These are phyloP conservation scores for Trematomus bernacchii DNA, from an alignment of 2,797 vertebrate species.

Conservation along the genomic window DNA sequence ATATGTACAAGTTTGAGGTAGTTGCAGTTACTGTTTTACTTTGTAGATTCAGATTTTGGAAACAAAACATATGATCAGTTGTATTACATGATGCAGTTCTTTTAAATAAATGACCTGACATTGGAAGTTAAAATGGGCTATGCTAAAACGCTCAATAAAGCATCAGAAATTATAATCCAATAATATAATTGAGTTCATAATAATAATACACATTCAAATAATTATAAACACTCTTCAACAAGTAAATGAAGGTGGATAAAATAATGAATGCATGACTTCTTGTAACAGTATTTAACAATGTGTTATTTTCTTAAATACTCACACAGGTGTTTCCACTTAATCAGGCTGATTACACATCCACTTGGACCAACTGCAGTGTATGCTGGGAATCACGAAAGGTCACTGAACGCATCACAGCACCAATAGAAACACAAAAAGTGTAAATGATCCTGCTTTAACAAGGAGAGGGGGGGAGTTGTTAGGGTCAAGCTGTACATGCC, in stretches of 20 bases:
- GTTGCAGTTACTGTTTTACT: not conserved
- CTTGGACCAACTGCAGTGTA: not conserved
- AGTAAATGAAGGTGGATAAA: not conserved
- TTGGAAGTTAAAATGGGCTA: not conserved
- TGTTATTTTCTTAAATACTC: not conserved
- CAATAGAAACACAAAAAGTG: not conserved
- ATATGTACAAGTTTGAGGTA: not conserved
- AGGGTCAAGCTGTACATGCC: not conserved
- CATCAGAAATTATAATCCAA: not conserved
- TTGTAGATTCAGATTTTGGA: not conserved
- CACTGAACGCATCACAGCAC: not conserved
- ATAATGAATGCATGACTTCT: not conserved
- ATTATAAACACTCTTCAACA: too few species aligned
- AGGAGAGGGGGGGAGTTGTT: not conserved
- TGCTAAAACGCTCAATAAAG: not conserved
- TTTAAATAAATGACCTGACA: not conserved
- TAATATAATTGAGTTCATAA: not conserved
- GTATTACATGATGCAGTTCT: not conserved
- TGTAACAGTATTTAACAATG: too few species aligned
- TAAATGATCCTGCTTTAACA: not conserved
- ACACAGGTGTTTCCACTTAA: slow-evolving; percentile 11
- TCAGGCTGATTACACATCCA: not conserved
- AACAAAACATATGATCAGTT: not conserved
- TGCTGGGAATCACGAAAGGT: not conserved
- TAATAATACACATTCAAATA: not conserved